Conservation (phyloP, 2,888 invertebrate genomes). For the Himalopsyche japonica region DNA sequence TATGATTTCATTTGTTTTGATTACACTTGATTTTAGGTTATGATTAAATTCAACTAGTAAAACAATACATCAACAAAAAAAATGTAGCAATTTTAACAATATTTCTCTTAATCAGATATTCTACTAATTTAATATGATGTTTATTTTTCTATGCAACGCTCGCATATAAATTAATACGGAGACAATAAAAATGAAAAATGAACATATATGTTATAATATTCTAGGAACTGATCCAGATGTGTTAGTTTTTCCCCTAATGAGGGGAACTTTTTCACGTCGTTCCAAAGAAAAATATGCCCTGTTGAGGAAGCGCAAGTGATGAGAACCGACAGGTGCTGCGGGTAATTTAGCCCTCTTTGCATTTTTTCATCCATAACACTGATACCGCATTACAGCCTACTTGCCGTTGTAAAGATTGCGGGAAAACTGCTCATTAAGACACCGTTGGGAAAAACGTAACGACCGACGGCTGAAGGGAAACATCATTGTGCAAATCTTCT, state of each 20-base stretch:
- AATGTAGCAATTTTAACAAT: too few relatives aligned
- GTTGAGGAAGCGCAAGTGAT: background rate
- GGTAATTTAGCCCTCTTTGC: conserved; percentile 33
- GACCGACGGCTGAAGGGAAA: conserved; percentile 6
- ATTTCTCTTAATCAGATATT: too few relatives aligned
- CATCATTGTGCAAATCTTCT: background rate
- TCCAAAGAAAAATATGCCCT: conserved; percentile 16
- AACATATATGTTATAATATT: background rate
- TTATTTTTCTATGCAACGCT: too few relatives aligned
- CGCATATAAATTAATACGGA: too few relatives aligned
- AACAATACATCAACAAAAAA: too few relatives aligned
- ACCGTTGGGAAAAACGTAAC: conserved; percentile 4
- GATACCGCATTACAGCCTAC: background rate
- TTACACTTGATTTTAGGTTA: too few relatives aligned
- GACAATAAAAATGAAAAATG: background rate
- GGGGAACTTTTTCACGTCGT: conserved; percentile 18
- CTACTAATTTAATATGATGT: too few relatives aligned
- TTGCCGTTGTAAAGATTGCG: conserved; percentile 36
- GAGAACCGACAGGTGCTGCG: conserved; percentile 35
- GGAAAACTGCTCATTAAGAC: conserved; percentile 29
- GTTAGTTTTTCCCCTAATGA: conserved; percentile 16
- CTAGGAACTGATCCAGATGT: background rate
- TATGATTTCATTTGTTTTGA: too few relatives aligned
- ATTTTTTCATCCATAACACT: background rate
- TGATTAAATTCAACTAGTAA: too few relatives aligned